Evolutionary conservation across 1,140 invertebrate genomes (phyloP).

Genomic region (Argopecten irradians): DNA sequence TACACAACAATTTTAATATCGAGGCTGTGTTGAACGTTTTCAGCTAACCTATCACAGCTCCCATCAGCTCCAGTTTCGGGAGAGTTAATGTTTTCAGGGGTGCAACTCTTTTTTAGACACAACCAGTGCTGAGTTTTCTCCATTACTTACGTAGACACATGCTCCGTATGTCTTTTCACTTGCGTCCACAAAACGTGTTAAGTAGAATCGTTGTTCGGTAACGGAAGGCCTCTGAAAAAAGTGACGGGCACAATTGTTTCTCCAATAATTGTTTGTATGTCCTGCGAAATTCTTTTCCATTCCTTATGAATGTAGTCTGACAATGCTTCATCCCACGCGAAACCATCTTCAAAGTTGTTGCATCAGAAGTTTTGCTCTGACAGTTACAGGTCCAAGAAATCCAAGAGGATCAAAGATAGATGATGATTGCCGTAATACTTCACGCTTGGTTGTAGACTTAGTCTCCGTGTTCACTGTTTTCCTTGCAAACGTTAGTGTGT

Average conservation of each 20-base stretch:
- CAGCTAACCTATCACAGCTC: not conserved
- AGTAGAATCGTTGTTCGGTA: too few species aligned
- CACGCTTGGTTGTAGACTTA: not conserved
- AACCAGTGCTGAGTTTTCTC: not conserved
- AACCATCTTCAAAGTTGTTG: slow-evolving; percentile 28
- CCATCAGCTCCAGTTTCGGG: not conserved
- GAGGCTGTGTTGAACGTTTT: not conserved
- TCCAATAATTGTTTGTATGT: too few species aligned
- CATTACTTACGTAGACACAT: not conserved
- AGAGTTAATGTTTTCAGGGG: not conserved
- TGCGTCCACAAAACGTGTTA: too few species aligned
- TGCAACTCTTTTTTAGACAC: not conserved
- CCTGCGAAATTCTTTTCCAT: too few species aligned
- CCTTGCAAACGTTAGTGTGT: not conserved
- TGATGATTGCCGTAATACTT: slow-evolving; percentile 7
- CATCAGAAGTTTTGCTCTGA: slow-evolving; percentile 21
- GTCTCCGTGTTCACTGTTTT: not conserved
- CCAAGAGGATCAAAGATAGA: not conserved
- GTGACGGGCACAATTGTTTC: too few species aligned
- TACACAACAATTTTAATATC: too few species aligned
- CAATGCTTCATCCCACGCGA: not conserved
- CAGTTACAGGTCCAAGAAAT: not conserved
- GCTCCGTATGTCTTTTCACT: not conserved
- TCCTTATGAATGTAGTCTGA: not conserved
- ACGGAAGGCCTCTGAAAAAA: too few species aligned